Conservation (phyloP, 2,113 vertebrate genomes). For the Callospermophilus lateralis region DNA sequence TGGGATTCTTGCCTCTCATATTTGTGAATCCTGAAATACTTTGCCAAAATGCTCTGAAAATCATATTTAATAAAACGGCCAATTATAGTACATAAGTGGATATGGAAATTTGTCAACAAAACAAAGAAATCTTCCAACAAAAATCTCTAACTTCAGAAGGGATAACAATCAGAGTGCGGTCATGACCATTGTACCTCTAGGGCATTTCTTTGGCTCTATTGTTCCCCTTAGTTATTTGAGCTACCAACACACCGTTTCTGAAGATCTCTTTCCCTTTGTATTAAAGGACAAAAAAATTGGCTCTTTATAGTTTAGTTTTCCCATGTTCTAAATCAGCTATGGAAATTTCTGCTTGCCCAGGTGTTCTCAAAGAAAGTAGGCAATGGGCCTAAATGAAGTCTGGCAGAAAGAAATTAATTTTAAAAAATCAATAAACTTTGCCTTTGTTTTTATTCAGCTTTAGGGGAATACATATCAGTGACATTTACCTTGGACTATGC, state of each 20-base stretch:
- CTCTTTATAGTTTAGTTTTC: conserved; percentile 51
- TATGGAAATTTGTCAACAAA: conserved; percentile 8
- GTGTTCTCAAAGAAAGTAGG: conserved; percentile 77
- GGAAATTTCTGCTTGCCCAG: conserved; percentile 80
- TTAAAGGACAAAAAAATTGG: conserved; percentile 43
- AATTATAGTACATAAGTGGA: neutral
- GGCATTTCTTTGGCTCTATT: neutral
- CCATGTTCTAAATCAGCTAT: conserved; percentile 58
- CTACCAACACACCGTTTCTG: neutral
- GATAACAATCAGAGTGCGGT: too few species aligned
- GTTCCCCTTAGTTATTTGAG: neutral
- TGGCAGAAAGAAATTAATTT: conserved; percentile 84
- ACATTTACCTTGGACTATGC: conserved; percentile 83
- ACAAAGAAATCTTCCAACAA: neutral
- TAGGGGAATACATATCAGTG: conserved; percentile 73
- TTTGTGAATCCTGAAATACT: conserved; percentile 22
- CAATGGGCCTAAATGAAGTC: conserved; percentile 81
- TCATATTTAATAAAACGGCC: conserved; percentile 12
- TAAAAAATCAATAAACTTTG: conserved; percentile 81
- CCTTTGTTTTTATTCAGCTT: conserved; percentile 80
- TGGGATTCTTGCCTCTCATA: neutral
- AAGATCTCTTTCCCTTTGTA: neutral
- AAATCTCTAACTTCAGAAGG: neutral
- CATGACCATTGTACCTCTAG: neutral
- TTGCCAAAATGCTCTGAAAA: neutral